Base-by-base conservation (phyloP, 1,140 invertebrate genomes). In the Pogonomyrmex barbatus region DNA sequence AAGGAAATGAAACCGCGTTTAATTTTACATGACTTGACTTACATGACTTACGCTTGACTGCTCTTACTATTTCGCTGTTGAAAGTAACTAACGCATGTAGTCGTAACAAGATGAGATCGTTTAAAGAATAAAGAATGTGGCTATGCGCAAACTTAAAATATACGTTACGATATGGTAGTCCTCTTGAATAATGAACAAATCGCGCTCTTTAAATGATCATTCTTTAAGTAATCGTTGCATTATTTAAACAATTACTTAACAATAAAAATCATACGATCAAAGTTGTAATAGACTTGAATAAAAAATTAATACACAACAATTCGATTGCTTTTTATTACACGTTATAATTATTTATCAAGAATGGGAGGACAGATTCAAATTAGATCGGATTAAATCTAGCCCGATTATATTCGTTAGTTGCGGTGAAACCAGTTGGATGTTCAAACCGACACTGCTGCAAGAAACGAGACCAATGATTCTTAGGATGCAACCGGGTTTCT, bases 21-120 rank as follows among this genome's bases (percentile, higher is more conserved):
- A 71, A 82, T 58, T 45, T 71, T 82, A 52, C 78, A 82, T 9
- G n/a, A 52, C 78, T 82, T 36, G 78, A 60, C 17, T 71, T 52
- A 56, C 39, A 50, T 24, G 24, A 24, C 24, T 24, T 24, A 24
- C 24, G 24, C 24, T 24, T 24, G 24, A 24, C 5, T 39, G 12
- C 14, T 39, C 50, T 71, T 68, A 52, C n/a, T 39, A 5, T n/a
- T 30, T 30, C 45, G 5, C 45, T 50, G 24, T 52, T 45, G 60
- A 77, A 56, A 17, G 47, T 78, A 56, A 50, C 24, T 17, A 45
- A 77, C 47, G 33, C 36, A 62, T 47, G 60, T 17, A 52, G 8
- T 33, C 45, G 24, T 45, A 45, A 45, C 50, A 14, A 75, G 62
- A 84, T 45, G 71, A 84, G 70, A 39, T 84, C 47, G 33, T 50